Conservation (phyloP, 2,113 vertebrate genomes). For the Suricata suricatta region DNA sequence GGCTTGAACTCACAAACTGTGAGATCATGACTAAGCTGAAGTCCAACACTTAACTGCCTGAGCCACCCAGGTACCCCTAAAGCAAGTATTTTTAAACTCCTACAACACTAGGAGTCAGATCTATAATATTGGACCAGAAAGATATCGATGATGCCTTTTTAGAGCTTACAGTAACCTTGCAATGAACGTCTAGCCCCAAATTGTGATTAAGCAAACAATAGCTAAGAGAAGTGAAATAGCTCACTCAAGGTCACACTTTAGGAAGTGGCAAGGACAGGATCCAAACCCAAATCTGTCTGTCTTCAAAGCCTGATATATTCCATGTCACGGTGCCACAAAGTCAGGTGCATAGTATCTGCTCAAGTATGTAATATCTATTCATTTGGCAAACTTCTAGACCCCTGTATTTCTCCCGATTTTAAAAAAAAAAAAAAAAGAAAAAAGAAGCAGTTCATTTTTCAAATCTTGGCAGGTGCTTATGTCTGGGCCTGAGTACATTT, state of each 20-base stretch:
- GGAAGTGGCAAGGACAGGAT: not conserved
- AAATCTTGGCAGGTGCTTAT: slow-evolving; percentile 60
- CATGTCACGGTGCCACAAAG: not conserved
- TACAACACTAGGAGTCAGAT: not conserved
- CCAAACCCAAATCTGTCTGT: not conserved
- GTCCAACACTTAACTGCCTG: no score
- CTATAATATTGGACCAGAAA: not conserved
- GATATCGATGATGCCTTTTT: not conserved
- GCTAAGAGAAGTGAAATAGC: not conserved
- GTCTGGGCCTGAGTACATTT: slow-evolving; percentile 61
- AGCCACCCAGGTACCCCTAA: not conserved
- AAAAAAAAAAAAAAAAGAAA: not conserved
- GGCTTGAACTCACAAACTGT: no score
- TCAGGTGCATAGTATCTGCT: not conserved
- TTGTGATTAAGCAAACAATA: not conserved
- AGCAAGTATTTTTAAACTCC: not conserved
- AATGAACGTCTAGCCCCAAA: not conserved
- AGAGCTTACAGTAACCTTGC: not conserved
- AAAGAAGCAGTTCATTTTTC: slow-evolving; percentile 48
- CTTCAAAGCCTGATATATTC: not conserved
- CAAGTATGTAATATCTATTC: not conserved
- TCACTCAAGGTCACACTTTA: not conserved
- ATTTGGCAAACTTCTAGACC: not conserved
- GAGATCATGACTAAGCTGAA: no score
- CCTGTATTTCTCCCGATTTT: not conserved